Conservation (phyloP, 2,797 vertebrate species). For the Neosilurus hyrtlii region DNA sequence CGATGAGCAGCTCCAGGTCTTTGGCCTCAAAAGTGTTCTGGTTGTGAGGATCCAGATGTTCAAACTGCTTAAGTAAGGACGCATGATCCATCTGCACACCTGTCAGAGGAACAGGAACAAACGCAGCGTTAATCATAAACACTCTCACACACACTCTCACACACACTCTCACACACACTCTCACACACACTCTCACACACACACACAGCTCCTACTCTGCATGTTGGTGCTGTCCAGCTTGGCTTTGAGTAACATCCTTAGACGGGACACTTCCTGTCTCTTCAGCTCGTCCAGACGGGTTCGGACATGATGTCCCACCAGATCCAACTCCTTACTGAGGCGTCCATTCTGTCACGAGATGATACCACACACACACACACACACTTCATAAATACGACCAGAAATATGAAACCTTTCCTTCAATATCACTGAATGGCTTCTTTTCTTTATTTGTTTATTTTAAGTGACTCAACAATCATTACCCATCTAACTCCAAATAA, state of each 20-base stretch:
- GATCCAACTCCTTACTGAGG: constrained; percentile 86
- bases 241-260: constrained; percentile 88
- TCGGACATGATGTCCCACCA: constrained; percentile 86
- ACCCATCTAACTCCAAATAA: too few relatives aligned
- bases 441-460: too few relatives aligned
- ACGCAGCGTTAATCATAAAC: neutral
- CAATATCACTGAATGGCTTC: neutral
- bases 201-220: constrained; percentile 72
- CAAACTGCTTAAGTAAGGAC: constrained; percentile 87
- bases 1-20: constrained; percentile 87
- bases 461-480: too few relatives aligned
- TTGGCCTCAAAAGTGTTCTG: constrained; percentile 90
- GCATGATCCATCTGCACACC: constrained; percentile 85
- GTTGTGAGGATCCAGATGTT: constrained; percentile 89
- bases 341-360: constrained; percentile 77
- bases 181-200: neutral
- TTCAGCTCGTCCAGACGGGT: constrained; percentile 90
- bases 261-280: constrained; percentile 86
- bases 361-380: neutral
- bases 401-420: neutral
- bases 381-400: neutral
- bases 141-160: neutral
- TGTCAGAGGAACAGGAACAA: constrained; percentile 50
- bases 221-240: constrained; percentile 86
- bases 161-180: constrained; percentile 14